Percentiles rank a stretch among this genome's conserved stretches.
These are phyloP conservation scores for Coreoperca whiteheadi DNA, from an alignment of 2,113 vertebrate genomes.

Conservation along the genomic window DNA sequence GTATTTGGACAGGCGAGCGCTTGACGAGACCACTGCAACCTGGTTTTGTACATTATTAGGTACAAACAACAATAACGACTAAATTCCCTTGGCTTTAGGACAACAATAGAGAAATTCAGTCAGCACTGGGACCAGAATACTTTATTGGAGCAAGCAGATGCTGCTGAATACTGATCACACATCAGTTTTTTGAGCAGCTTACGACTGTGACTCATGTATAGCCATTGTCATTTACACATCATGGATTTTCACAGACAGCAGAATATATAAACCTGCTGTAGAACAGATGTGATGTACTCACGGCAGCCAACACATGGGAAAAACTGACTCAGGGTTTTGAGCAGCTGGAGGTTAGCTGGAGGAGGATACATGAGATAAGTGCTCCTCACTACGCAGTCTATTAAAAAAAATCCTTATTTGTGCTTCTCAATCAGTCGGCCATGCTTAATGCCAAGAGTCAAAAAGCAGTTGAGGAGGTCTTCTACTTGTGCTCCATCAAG, in stretches of 20 bases:
- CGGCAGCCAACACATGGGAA: slow-evolving; percentile 4
- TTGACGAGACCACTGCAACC: not conserved
- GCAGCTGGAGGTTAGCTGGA: not conserved
- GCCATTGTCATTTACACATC: slow-evolving; percentile 37
- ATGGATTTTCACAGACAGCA: slow-evolving; percentile 32
- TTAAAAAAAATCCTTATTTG: slow-evolving; percentile 10
- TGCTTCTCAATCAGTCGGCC: not conserved
- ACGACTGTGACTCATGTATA: slow-evolving; percentile 48
- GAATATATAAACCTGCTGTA: slow-evolving; percentile 24
- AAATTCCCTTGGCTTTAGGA: slow-evolving; percentile 4
- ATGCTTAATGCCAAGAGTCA: not conserved
- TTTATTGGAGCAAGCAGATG: not conserved
- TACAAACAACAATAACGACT: slow-evolving; percentile 17
- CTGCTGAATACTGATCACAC: slow-evolving; percentile 28
- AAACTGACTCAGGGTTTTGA: slow-evolving; percentile 11
- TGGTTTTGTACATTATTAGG: slow-evolving; percentile 9
- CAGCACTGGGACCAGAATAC: not conserved
- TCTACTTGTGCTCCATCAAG: not conserved
- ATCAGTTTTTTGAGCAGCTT: slow-evolving; percentile 12
- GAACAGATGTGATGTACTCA: slow-evolving; percentile 24
- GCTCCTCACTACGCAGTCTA: not conserved
- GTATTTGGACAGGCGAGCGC: not conserved
- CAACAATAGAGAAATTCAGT: slow-evolving; percentile 18
- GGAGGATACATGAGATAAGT: not conserved
- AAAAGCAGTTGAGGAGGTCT: not conserved